Evolutionary conservation across 2,888 invertebrate genomes (phyloP).

Genomic region (Acanthacorydalis orientalis): DNA sequence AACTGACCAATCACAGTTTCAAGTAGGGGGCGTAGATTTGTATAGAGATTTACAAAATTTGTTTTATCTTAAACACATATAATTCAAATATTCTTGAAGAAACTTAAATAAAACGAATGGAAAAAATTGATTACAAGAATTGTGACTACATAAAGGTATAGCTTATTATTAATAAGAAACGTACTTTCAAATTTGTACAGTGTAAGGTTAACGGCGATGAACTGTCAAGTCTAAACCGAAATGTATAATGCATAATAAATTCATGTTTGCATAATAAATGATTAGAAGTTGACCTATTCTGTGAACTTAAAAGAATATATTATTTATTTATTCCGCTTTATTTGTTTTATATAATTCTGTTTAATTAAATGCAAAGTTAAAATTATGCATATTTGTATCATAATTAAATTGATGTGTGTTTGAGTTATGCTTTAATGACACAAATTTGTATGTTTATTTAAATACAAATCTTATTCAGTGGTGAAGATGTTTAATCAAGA

Average conservation of each 20-base stretch:
- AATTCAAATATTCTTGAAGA: too few species aligned
- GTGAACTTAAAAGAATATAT: background rate
- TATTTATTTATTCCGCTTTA: background rate
- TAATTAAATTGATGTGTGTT: background rate
- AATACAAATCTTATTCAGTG: background rate
- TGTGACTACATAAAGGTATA: too few species aligned
- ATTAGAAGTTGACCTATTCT: background rate
- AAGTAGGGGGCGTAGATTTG: too few species aligned
- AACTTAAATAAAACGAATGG: too few species aligned
- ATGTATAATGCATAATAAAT: background rate
- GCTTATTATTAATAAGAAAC: too few species aligned
- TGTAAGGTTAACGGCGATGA: too few species aligned
- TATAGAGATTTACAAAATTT: too few species aligned
- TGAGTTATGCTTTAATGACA: background rate
- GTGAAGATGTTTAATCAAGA: conserved; percentile 2
- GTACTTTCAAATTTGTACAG: too few species aligned
- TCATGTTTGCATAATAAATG: background rate
- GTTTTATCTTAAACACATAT: too few species aligned
- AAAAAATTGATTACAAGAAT: too few species aligned
- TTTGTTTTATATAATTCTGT: background rate
- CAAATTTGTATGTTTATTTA: background rate
- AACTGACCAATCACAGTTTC: too few species aligned
- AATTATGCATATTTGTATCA: too few species aligned
- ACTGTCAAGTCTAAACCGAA: background rate
- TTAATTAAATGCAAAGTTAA: background rate